Base-by-base conservation (phyloP, 1,140 invertebrate genomes). In the Colletes latitarsis region DNA sequence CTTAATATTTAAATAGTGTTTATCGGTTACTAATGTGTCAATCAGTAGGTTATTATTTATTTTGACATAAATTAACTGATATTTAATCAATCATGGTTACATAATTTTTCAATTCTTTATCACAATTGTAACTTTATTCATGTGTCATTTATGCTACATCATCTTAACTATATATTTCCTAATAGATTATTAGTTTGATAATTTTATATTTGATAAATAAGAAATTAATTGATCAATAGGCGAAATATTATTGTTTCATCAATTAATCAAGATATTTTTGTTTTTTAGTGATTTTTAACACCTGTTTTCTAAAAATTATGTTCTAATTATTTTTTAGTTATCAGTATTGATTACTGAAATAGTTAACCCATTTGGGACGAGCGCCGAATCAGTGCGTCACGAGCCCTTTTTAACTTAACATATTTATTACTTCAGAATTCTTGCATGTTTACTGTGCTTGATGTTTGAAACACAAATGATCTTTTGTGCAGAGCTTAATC, bases 11-110 rank as follows among this genome's bases (percentile, higher is more conserved):
- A 67, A 55, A 21, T 14, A 76, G 5, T 17, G 53, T 14, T 70
- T 62, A 21, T 14, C 49, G 21, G 46, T 41, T 52, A 43, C 14
- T 75, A 21, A 55, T 66, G 41, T 6, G 53, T 66, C 15, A 41
- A 67, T 52, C 3, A n/a, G 15, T 58, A 62, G 41, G 41, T 70
- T 39, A 66, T 70, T 62, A 77, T 77, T 77, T 77, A 77, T 69
- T 77, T 69, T 49, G 10, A 49, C 3, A 19, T 41, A 39, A 52
- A 49, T 15, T 49, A 60, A 10, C 6, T 14, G 30, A 19, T 69
- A 52, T 12, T n/a, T 39, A 69, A 39, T 41, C n/a, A 69, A 39
- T n/a, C 30, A 17, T 41, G 4, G n/a, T 19, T 41, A 70, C 9
- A 14, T 62, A 14, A 58, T 5, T 14, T 30, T 46, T 17, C 9